A percentile compares a stretch with the other conserved stretches of the same genome.
Evolutionary conservation across 2,797 vertebrate genomes (phyloP).

Genomic region (Dicrostonyx torquatus): DNA sequence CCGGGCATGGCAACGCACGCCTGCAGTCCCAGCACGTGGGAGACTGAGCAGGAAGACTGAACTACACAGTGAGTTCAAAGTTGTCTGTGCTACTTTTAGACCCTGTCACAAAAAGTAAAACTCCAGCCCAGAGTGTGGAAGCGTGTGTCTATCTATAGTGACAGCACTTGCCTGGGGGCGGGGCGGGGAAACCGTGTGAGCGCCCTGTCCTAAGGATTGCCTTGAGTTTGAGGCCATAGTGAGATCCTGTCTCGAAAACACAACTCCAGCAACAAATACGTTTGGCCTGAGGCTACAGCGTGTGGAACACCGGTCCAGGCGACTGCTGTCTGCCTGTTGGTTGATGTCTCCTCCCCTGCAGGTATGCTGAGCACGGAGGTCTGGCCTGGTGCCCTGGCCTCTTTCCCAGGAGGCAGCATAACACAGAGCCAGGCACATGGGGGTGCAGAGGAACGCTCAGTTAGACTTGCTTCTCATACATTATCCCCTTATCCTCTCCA

Average conservation of each 20-base stretch:
- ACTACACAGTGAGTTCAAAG: background rate
- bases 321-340: background rate
- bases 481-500: too few relatives aligned
- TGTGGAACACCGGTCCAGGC: too few relatives aligned
- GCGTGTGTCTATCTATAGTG: background rate
- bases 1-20: background rate
- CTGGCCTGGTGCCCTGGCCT: background rate
- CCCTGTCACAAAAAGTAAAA: background rate
- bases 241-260: background rate
- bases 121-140: background rate
- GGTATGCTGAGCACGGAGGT: fast-evolving
- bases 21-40: background rate
- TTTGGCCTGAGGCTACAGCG: background rate
- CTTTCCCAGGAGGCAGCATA: background rate
- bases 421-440: background rate
- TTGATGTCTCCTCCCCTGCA: background rate
- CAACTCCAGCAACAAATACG: background rate
- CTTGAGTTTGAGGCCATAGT: background rate
- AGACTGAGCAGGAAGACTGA: background rate
- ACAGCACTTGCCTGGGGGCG: background rate
- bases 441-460: background rate
- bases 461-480: background rate
- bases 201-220: background rate
- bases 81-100: background rate
- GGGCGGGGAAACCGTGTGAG: background rate